Evolutionary conservation across 1,140 invertebrate genomes (phyloP), one percentile per base, ranked within the genome.

Genomic region (Bombus superbus): DNA sequence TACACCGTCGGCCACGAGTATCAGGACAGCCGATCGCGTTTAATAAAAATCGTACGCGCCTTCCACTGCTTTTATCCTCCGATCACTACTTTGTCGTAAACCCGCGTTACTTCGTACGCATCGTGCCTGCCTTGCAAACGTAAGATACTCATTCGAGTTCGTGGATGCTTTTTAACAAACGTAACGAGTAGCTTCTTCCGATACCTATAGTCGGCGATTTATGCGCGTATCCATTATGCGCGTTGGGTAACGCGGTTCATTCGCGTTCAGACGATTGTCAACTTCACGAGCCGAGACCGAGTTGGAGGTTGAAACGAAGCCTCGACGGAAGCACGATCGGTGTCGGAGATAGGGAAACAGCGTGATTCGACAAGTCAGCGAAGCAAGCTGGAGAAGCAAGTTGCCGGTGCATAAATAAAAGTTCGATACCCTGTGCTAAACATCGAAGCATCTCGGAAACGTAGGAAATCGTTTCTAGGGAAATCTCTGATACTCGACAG

Each of bases 141-240:
- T 8, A 8, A 53, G 22, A 53, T 22, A 22, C 18, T 53, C 18
- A 22, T 22, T 53, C 18, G 47, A 22, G 47, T 53, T 53, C 18
- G 8, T 0, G 0, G 18, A 53, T 0, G 18, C 8, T 53, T 22
- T 8, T 22, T 22, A 22, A 22, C 22, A 22, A 8, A 53, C 1
- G 47, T 22, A 8, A 53, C 6, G 5, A 22, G 1, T 18, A 8
- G 2, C 22, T 22, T 1, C 22, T 53, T 5, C 18, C 18, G 18
- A 53, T 53, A 53, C 1, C 5, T 22, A 22, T 1, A 53, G 47
- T 1, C 18, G 6, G 47, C 1, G 47, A 22, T 47, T 47, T 47
- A 47, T 18, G 44, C 44, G 44, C 44, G 44, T 47, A 47, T 13
- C 15, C 44, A 47, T 18, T 53, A 53, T 53, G 15, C 47, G 47